Evolutionary conservation across 2,797 vertebrate genomes (phyloP).

Genomic region (Ispidina lecontei): DNA sequence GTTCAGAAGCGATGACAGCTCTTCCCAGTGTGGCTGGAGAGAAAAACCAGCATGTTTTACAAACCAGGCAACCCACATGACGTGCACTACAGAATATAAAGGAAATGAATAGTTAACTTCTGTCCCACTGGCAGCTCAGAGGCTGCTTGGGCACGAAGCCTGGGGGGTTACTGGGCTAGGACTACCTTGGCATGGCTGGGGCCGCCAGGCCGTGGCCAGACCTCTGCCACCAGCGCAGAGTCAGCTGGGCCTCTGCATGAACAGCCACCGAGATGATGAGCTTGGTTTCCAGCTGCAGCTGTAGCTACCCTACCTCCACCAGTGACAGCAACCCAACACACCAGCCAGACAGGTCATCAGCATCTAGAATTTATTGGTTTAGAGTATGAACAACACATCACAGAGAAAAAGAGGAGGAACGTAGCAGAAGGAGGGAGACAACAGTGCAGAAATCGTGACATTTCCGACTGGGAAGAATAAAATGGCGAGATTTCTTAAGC

Average conservation of each 20-base stretch:
- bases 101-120: neutral
- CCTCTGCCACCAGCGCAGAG: neutral
- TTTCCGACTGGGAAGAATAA: neutral
- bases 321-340: rapidly evolving
- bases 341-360: neutral
- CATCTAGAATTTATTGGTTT: neutral
- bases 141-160: rapidly evolving
- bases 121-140: neutral
- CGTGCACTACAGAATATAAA: neutral
- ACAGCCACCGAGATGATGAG: rapidly evolving
- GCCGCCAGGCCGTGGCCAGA: rapidly evolving
- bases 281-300: neutral
- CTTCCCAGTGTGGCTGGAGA: rapidly evolving
- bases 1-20: neutral
- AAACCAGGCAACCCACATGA: neutral
- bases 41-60: neutral
- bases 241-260: neutral
- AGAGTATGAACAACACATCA: neutral
- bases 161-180: neutral
- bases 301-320: neutral
- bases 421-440: neutral
- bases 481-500: neutral
- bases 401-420: neutral
- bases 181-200: neutral
- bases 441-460: neutral